These are phyloP conservation scores for Mechanitis mazaeus DNA, from an alignment of 2,888 invertebrate species.

Conservation along the genomic window DNA sequence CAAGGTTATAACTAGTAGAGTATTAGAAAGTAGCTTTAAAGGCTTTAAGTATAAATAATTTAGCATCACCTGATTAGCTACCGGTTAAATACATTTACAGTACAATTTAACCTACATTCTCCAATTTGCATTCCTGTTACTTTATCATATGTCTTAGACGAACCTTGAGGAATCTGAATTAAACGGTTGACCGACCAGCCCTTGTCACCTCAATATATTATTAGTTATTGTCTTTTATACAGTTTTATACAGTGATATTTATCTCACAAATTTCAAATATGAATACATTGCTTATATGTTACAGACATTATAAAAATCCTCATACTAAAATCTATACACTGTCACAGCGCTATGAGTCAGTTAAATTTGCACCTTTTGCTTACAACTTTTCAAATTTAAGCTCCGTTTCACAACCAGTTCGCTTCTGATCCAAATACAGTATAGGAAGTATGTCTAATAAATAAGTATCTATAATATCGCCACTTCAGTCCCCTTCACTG, in stretches of 20 bases:
- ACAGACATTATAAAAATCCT: no score
- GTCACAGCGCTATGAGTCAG: no score
- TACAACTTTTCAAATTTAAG: slow-evolving; percentile 1
- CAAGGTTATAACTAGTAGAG: no score
- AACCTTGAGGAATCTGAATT: slow-evolving; percentile 53
- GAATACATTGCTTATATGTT: no score
- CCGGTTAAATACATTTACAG: slow-evolving; percentile 15
- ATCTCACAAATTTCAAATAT: no score
- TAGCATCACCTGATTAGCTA: slow-evolving; percentile 5
- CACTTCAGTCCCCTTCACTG: slow-evolving; percentile 55
- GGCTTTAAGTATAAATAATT: background rate
- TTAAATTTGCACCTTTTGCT: no score
- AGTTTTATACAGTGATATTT: no score
- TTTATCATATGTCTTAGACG: slow-evolving; percentile 49
- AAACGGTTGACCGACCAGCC: slow-evolving; percentile 56
- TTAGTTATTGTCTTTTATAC: background rate
- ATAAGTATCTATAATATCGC: slow-evolving; percentile 16
- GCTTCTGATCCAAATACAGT: slow-evolving; percentile 18
- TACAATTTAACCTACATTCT: slow-evolving; percentile 45
- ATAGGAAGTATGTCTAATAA: slow-evolving; percentile 24
- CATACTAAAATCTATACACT: no score
- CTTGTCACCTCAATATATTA: slow-evolving; percentile 17
- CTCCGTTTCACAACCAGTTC: slow-evolving; percentile 14
- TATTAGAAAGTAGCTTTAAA: no score
- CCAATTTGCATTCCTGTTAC: slow-evolving; percentile 58